These are phyloP conservation scores for Procambarus virginalis DNA, from an alignment of 1,140 invertebrate species.

Conservation along the genomic window DNA sequence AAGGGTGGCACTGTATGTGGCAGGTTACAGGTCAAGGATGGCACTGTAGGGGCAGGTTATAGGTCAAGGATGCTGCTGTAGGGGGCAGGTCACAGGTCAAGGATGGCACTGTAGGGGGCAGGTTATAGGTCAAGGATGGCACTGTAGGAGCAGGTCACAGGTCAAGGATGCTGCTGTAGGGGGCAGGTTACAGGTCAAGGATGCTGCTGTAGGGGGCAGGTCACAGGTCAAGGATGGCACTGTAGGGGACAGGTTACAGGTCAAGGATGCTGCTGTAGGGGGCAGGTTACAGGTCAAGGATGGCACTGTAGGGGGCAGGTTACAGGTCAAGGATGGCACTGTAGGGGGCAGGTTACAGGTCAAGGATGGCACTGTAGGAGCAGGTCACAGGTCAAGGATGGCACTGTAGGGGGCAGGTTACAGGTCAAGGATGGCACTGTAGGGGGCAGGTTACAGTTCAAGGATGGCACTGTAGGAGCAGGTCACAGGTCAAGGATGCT, in stretches of 20 bases:
- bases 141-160: neutral
- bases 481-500: neutral
- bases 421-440: neutral
- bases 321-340: too few relatives aligned
- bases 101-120: neutral
- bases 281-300: too few relatives aligned
- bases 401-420: neutral
- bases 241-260: too few relatives aligned
- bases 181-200: neutral
- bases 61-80: neutral
- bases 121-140: neutral
- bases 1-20: neutral
- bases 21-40: neutral
- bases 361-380: too few relatives aligned
- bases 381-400: neutral
- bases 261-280: too few relatives aligned
- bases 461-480: neutral
- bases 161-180: neutral
- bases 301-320: too few relatives aligned
- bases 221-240: too few relatives aligned
- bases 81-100: neutral
- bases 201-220: neutral
- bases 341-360: too few relatives aligned
- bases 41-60: neutral
- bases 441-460: neutral